Evolutionary conservation across 2,888 invertebrate species (phyloP).

Genomic region (Halictus ligatus): DNA sequence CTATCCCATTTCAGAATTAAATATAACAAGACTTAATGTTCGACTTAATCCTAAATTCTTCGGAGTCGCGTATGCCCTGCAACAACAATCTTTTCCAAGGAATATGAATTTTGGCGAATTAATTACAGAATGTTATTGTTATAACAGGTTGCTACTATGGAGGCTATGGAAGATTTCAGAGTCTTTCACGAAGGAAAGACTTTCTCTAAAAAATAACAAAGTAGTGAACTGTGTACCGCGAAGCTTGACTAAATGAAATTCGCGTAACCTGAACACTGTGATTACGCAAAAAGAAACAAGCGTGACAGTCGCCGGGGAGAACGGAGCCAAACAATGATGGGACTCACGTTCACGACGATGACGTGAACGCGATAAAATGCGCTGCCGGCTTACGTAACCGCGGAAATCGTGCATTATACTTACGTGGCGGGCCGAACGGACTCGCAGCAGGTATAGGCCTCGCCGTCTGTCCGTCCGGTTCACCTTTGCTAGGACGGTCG

Average conservation of each 20-base stretch:
- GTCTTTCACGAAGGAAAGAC: too few species aligned
- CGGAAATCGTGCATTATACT: conserved; percentile 77
- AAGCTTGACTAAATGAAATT: not conserved
- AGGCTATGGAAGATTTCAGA: too few species aligned
- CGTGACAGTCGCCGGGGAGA: conserved; percentile 1
- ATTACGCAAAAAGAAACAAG: conserved; percentile 26
- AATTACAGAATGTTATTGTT: too few species aligned
- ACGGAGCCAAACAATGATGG: conserved; percentile 32
- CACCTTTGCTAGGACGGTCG: conserved; percentile 79
- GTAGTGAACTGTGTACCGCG: not conserved
- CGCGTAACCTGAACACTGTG: not conserved
- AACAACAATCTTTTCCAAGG: too few species aligned
- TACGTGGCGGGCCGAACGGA: conserved; percentile 65
- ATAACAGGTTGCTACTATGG: too few species aligned
- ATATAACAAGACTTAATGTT: too few species aligned
- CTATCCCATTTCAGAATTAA: too few species aligned
- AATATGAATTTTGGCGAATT: too few species aligned
- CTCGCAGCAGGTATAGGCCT: conserved; percentile 53
- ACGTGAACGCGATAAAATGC: conserved; percentile 59
- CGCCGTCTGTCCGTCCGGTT: conserved; percentile 65
- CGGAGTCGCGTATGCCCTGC: too few species aligned
- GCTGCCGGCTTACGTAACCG: conserved; percentile 73
- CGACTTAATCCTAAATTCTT: too few species aligned
- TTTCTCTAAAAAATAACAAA: not conserved
- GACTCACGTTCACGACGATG: conserved; percentile 34